phyloP scores from a whole-genome alignment of 2,888 invertebrate species.

The Aelia acuminata region DNA sequence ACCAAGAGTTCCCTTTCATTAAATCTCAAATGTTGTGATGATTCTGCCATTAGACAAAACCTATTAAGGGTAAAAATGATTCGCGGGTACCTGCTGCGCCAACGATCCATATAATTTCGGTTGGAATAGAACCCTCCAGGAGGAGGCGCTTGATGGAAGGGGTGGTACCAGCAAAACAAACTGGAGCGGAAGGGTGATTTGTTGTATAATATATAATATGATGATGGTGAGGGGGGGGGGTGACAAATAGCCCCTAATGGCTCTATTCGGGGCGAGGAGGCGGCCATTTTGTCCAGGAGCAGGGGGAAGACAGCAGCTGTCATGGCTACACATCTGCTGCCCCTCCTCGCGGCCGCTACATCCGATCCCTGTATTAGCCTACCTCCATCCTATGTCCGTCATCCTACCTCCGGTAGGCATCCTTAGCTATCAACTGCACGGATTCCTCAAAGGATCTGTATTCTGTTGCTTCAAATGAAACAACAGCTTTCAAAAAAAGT shows the following conservation, averaged over 20 bases:
- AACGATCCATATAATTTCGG: constrained; percentile 13
- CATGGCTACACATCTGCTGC: constrained; percentile 44
- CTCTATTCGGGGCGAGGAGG: constrained; percentile 53
- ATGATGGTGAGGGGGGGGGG: background rate
- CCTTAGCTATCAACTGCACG: background rate
- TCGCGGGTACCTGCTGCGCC: background rate
- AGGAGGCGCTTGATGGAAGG: background rate
- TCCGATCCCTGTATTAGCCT: constrained; percentile 1
- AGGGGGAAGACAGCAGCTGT: constrained; percentile 50
- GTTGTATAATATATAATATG: constrained; percentile 6
- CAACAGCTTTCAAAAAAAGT: background rate
- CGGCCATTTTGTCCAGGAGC: constrained; percentile 49
- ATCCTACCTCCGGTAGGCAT: too few species aligned
- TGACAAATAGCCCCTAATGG: constrained; percentile 55
- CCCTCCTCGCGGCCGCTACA: constrained; percentile 6
- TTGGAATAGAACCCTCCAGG: background rate
- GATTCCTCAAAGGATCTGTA: background rate
- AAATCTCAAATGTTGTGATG: background rate
- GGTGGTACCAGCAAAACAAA: background rate
- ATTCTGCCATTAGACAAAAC: background rate
- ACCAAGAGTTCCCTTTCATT: background rate
- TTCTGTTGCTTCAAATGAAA: background rate
- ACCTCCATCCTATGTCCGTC: background rate
- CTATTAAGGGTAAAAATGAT: background rate
- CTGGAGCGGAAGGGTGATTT: constrained; percentile 26